Conservation (phyloP, 2,797 vertebrate genomes). For the Spea hammondii region DNA sequence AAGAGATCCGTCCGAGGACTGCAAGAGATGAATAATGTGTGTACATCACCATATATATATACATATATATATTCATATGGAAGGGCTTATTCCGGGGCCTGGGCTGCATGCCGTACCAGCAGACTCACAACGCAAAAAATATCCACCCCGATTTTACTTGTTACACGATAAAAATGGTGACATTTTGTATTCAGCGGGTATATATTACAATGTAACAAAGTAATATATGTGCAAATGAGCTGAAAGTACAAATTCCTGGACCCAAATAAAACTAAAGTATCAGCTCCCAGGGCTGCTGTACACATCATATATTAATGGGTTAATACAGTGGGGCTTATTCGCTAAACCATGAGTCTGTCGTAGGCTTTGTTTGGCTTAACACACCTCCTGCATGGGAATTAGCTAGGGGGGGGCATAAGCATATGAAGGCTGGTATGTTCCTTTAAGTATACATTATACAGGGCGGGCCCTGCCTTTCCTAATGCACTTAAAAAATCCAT, state of each 20-base stretch:
- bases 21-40: background rate
- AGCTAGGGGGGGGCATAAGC: no score
- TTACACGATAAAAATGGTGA: background rate
- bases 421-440: no score
- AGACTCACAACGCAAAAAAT: background rate
- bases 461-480: no score
- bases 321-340: no score
- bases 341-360: no score
- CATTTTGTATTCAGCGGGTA: constrained; percentile 21
- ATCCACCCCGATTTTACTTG: constrained; percentile 12
- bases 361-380: no score
- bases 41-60: background rate
- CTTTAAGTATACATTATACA: no score
- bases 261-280: constrained; percentile 1
- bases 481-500: no score
- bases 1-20: no score
- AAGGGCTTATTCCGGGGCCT: background rate
- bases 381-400: no score
- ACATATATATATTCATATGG: background rate
- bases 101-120: background rate
- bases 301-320: background rate
- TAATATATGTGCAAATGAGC: constrained; percentile 44
- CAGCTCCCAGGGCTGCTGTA: background rate
- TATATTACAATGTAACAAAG: constrained; percentile 6
- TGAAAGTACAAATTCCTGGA: constrained; percentile 6